phyloP scores from a whole-genome alignment of 2,797 vertebrate species.

The Oryzias dopingdopingensis region DNA sequence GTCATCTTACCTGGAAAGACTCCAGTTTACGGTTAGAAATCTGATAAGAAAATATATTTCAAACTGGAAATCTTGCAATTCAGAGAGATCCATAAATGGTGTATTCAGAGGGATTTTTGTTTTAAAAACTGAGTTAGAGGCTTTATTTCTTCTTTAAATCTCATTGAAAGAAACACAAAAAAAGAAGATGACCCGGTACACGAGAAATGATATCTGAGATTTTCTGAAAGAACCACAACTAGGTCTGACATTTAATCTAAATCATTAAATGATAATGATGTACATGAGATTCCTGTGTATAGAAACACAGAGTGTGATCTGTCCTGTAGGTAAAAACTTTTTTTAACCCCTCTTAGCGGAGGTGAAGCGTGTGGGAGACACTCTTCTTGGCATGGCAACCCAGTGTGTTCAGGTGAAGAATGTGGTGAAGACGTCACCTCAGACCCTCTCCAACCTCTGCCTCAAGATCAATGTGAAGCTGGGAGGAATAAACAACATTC shows the following conservation, averaged over 20 bases:
- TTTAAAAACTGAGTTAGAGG: neutral
- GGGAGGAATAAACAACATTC: constrained; percentile 98
- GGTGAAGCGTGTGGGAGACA: constrained; percentile 97
- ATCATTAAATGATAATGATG: too few relatives aligned
- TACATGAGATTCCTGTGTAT: too few relatives aligned
- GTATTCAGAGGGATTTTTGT: neutral
- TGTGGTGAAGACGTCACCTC: constrained; percentile 97
- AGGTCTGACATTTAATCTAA: too few relatives aligned
- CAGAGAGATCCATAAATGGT: neutral
- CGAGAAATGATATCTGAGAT: too few relatives aligned
- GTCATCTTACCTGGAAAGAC: constrained; percentile 97
- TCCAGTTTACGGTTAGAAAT: constrained; percentile 87
- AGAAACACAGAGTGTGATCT: too few relatives aligned
- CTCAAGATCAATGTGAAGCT: constrained; percentile 99
- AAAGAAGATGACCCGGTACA: neutral
- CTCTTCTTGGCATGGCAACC: constrained; percentile 96
- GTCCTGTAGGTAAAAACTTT: neutral
- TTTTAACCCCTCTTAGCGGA: constrained; percentile 76
- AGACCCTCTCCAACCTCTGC: constrained; percentile 98
- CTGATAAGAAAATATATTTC: neutral
- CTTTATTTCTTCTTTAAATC: neutral
- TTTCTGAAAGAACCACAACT: too few relatives aligned
- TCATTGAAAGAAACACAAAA: neutral
- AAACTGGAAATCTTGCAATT: neutral
- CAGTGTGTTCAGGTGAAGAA: constrained; percentile 99